phyloP scores from a whole-genome alignment of 2,797 vertebrate species.

The Periophthalmus magnuspinnatus region DNA sequence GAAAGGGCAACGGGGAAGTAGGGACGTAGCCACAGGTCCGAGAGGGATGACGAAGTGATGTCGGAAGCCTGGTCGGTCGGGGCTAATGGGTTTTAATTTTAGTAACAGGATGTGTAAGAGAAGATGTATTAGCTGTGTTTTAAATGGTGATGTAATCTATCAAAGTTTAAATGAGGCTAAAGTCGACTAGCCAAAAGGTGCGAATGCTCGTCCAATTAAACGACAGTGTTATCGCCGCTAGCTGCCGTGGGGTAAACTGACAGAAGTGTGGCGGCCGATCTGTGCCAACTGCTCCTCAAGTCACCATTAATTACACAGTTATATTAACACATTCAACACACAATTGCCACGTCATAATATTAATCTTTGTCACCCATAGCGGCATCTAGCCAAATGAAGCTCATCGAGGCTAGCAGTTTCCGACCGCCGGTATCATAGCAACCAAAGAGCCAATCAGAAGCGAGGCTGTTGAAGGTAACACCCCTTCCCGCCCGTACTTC shows the following conservation, averaged over 20 bases:
- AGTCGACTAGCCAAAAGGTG: neutral
- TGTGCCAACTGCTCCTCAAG: neutral
- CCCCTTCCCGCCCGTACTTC: no score
- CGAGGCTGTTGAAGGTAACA: no score
- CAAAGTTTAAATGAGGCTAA: neutral
- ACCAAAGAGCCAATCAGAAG: no score
- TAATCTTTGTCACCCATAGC: no score
- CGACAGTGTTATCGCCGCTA: neutral
- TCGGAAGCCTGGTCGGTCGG: neutral
- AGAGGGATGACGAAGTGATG: constrained; percentile 9
- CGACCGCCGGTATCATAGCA: no score
- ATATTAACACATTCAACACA: neutral
- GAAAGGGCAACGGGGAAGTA: constrained; percentile 5
- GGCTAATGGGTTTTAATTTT: constrained; percentile 13
- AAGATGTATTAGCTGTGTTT: neutral
- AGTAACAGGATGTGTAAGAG: neutral
- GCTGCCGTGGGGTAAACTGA: neutral
- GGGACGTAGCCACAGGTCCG: constrained; percentile 14
- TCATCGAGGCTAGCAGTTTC: no score
- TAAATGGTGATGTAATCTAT: neutral
- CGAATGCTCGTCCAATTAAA: neutral
- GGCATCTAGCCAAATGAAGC: no score
- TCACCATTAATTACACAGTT: no score
- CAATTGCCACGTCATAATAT: no score
- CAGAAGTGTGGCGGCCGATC: neutral